Evolutionary conservation across 1,140 invertebrate species (phyloP).

Genomic region (Hermetia illucens): DNA sequence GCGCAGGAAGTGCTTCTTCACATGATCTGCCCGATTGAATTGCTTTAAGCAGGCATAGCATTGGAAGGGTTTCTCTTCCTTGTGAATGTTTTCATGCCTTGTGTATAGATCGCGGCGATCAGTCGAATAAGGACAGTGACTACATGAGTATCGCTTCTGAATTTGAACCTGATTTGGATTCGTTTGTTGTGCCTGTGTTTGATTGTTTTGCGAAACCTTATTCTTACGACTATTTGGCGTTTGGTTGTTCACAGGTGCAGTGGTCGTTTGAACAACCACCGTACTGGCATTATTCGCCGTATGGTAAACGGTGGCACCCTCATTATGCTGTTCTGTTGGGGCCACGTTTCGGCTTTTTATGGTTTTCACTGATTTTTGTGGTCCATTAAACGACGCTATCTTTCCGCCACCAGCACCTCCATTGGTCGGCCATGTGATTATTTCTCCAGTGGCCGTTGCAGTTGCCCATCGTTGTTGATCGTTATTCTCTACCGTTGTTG

Average conservation of each 20-base stretch:
- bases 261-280: too few relatives aligned
- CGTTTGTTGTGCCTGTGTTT: constrained; percentile 12
- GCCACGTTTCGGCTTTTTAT: not conserved
- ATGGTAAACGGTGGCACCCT: too few relatives aligned
- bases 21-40: constrained; percentile 88
- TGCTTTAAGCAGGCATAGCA: constrained; percentile 84
- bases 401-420: constrained; percentile 11
- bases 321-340: too few relatives aligned
- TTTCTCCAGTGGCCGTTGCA: not conserved
- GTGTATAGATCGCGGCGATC: constrained; percentile 88
- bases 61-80: constrained; percentile 84
- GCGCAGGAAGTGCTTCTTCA: constrained; percentile 83
- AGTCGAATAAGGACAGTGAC: constrained; percentile 75
- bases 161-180: constrained; percentile 18
- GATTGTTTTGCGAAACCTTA: too few relatives aligned
- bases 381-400: constrained; percentile 22
- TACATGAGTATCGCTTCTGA: constrained; percentile 68
- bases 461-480: constrained; percentile 48
- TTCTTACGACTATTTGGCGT: too few relatives aligned
- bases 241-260: too few relatives aligned
- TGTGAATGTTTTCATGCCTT: constrained; percentile 90
- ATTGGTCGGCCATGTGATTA: constrained; percentile 13
- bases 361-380: constrained; percentile 16
- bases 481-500: constrained; percentile 24
- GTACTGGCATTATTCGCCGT: too few relatives aligned